A percentile compares a stretch with the other conserved stretches of the same genome.
phyloP scores from a whole-genome alignment of 2,113 vertebrate species.

The Reinhardtius hippoglossoides region DNA sequence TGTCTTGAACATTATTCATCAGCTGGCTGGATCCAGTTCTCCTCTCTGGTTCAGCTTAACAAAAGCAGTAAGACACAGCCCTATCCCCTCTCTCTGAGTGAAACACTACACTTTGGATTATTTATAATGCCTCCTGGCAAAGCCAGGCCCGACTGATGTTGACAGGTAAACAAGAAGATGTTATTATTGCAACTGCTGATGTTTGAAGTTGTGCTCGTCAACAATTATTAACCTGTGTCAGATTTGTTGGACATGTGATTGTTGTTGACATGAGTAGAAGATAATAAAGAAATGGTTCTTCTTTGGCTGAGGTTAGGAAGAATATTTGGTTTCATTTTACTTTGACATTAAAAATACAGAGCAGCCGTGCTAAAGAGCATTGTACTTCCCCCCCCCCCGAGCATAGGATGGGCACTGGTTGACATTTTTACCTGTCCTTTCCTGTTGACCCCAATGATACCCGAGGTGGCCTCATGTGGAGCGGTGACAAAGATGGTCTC shows the following conservation, averaged over 20 bases:
- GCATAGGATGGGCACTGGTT: background rate
- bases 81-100: conserved; percentile 29
- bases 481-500: conserved; percentile 99
- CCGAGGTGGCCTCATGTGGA: conserved; percentile 96
- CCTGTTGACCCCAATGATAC: conserved; percentile 98
- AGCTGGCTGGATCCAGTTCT: conserved; percentile 75
- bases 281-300: background rate
- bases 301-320: background rate
- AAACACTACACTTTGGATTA: conserved; percentile 69
- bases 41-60: conserved; percentile 62
- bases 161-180: conserved; percentile 35
- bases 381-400: background rate
- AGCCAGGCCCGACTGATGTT: conserved; percentile 38
- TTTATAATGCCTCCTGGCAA: conserved; percentile 53
- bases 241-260: background rate
- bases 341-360: background rate
- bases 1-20: conserved; percentile 79
- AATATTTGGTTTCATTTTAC: background rate
- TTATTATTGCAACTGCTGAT: background rate
- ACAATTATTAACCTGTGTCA: background rate
- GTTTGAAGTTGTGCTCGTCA: conserved; percentile 17
- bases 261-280: background rate
- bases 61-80: conserved; percentile 43
- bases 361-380: background rate
- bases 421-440: conserved; percentile 92